Evolutionary conservation across 2,888 invertebrate species (phyloP), one percentile per base, ranked within the genome.

Genomic region (Mongoloraphidia duomilia): DNA sequence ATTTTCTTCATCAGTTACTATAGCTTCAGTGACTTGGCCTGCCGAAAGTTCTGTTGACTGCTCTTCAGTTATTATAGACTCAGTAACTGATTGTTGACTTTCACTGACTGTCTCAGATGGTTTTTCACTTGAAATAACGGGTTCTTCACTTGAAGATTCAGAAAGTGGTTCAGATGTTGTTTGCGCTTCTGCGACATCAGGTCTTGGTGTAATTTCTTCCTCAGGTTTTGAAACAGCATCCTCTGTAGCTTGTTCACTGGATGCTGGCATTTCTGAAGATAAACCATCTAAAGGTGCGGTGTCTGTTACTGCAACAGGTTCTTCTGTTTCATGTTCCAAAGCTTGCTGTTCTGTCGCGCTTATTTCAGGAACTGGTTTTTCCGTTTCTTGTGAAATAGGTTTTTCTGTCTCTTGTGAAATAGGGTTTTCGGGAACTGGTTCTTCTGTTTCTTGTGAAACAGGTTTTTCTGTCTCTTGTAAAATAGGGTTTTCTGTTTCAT

Each of bases 111-210:
- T 6, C 47, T 12, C 35, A 35, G 26, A 26, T 26, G 26, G 26
- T 26, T 26, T 26, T 39, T 34, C 13, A 40, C 50, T 49, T 50
- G 51, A 53, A 44, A 54, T 49, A 37, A 51, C 51, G 17, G 49
- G 38, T 51, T 56, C 54, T 41, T 56, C 55, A 17, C 48, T 49
- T 14, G 52, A 50, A 41, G 38, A 44, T 36, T 14, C 41, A 43
- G 45, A 26, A 26, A 26, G 6, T 26, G n/a, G 50, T 50, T 47
- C 38, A 46, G 45, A 37, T 11, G 41, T 45, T 54, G 46, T 42
- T 43, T 49, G 38, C 38, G 44, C 43, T 43, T 42, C 52, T 13
- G 10, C 43, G 38, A 44, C 47, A 44, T 34, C 43, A 42, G 17
- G 14, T 41, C 35, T 42, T 35, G 38, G 35, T 43, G 37, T 42